These are phyloP conservation scores for Pseudorasbora parva DNA, from an alignment of 2,113 vertebrate species.

Conservation along the genomic window DNA sequence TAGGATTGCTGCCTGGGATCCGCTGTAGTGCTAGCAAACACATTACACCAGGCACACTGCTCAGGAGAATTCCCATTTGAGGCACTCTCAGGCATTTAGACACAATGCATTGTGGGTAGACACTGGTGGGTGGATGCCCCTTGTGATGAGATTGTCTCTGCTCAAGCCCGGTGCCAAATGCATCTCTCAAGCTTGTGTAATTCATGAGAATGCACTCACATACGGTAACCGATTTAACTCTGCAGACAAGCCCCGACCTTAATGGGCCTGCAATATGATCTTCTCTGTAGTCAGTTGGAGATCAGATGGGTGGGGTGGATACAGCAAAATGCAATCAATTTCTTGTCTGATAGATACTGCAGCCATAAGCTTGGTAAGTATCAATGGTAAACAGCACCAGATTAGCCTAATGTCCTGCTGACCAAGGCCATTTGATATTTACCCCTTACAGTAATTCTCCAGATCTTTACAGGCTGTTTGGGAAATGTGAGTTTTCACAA, in stretches of 20 bases:
- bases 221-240: conserved; percentile 55
- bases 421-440: conserved; percentile 31
- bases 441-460: conserved; percentile 21
- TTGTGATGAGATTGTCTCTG: conserved; percentile 55
- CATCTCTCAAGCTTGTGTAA: conserved; percentile 62
- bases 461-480: conserved; percentile 7
- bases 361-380: conserved; percentile 11
- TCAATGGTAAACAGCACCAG: conserved; percentile 37
- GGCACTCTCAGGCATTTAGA: conserved; percentile 48
- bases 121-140: conserved; percentile 44
- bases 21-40: conserved; percentile 9
- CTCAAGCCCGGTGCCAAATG: conserved; percentile 54
- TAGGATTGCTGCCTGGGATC: conserved; percentile 29
- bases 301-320: conserved; percentile 19
- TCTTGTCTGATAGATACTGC: conserved; percentile 26
- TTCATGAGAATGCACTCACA: conserved; percentile 66
- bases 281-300: conserved; percentile 42
- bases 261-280: conserved; percentile 75
- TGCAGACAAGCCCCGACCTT: conserved; percentile 60
- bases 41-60: neutral
- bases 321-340: conserved; percentile 40
- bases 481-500: neutral
- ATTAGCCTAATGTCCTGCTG: conserved; percentile 35
- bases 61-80: conserved; percentile 12
- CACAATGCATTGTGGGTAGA: conserved; percentile 36